These are phyloP conservation scores for Sturnira hondurensis DNA, from an alignment of 2,113 vertebrate species.

Conservation along the genomic window DNA sequence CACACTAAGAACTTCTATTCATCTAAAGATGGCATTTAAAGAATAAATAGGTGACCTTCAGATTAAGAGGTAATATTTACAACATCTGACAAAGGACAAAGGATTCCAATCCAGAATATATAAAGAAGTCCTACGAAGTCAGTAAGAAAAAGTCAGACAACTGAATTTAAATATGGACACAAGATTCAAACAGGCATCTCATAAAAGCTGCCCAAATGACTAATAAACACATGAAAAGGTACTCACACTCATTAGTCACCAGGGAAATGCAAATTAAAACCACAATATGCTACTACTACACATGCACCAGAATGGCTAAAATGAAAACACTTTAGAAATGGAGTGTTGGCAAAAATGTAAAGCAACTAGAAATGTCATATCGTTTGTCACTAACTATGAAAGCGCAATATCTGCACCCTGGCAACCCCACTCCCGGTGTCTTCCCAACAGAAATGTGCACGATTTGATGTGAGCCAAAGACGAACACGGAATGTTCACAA, in stretches of 20 bases:
- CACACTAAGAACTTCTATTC: not conserved
- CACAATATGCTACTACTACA: not conserved
- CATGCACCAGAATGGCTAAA: not conserved
- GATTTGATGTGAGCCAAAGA: not conserved
- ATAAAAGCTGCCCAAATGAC: not conserved
- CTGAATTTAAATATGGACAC: not conserved
- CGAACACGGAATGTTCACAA: not conserved
- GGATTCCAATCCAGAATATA: not conserved
- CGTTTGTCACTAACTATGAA: not conserved
- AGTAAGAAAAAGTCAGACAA: not conserved
- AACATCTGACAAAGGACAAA: not conserved
- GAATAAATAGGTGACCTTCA: not conserved
- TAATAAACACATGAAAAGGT: not conserved
- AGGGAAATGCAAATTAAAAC: conserved; percentile 35
- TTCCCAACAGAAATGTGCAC: not conserved
- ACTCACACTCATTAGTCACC: not conserved
- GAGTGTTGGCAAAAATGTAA: not conserved
- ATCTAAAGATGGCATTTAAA: not conserved
- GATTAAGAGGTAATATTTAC: not conserved
- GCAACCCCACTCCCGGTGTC: not conserved
- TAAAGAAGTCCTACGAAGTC: not conserved
- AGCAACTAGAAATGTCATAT: not conserved
- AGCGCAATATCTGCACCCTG: not conserved
- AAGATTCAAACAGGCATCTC: conserved; percentile 1
- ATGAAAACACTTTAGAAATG: not conserved